A percentile compares a stretch with the other conserved stretches of the same genome.
These are phyloP conservation scores for Catagonus wagneri DNA, from an alignment of 2,113 vertebrate genomes.

Conservation along the genomic window DNA sequence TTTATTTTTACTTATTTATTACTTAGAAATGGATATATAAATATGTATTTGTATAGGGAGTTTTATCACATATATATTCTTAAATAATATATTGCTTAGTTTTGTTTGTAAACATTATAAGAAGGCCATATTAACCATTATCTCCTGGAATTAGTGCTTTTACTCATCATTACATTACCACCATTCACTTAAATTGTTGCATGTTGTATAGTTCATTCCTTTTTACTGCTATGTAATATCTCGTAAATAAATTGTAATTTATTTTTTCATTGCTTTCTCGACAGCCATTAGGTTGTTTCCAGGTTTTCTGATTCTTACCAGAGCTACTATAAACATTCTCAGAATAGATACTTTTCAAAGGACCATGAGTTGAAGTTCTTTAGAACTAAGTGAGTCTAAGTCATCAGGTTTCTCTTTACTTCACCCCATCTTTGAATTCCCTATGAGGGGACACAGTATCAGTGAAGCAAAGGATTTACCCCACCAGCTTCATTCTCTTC, in stretches of 20 bases:
- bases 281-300: background rate
- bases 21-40: constrained; percentile 39
- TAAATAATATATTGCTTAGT: constrained; percentile 3
- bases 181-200: background rate
- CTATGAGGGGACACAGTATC: background rate
- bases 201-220: background rate
- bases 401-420: background rate
- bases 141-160: constrained; percentile 14
- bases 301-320: constrained; percentile 11
- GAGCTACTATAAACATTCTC: background rate
- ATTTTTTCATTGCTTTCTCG: constrained; percentile 42
- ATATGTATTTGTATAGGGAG: background rate
- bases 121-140: background rate
- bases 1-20: constrained; percentile 39
- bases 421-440: background rate
- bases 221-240: constrained; percentile 29
- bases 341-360: background rate
- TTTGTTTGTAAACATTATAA: background rate
- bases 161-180: background rate
- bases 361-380: background rate
- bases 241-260: background rate
- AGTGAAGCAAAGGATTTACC: background rate
- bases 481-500: background rate
- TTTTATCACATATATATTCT: background rate
- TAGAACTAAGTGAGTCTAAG: background rate